A percentile compares a stretch with the other conserved stretches of the same genome.
These are phyloP conservation scores for Pharmacophagus antenor DNA, from an alignment of 2,888 invertebrate genomes.

Conservation along the genomic window DNA sequence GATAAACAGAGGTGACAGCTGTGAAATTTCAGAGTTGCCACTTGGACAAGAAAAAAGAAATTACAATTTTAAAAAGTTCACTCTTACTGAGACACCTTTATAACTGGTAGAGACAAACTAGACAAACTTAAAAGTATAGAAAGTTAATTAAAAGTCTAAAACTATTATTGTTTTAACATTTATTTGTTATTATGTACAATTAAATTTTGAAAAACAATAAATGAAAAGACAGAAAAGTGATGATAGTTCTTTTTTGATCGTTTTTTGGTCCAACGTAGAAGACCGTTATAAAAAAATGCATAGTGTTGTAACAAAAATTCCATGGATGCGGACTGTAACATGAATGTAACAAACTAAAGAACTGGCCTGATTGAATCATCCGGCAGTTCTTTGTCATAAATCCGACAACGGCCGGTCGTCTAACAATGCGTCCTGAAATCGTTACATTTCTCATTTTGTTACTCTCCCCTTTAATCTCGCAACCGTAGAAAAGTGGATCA, in stretches of 20 bases:
- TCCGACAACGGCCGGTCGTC: conserved; percentile 76
- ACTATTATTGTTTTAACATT: neutral
- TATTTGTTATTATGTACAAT: too few species aligned
- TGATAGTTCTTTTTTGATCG: neutral
- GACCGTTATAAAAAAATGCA: conserved; percentile 19
- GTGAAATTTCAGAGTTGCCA: too few species aligned
- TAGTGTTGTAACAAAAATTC: conserved; percentile 67
- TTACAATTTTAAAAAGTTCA: too few species aligned
- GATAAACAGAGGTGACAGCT: too few species aligned
- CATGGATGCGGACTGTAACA: conserved; percentile 64
- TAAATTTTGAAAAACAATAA: neutral
- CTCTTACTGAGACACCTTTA: too few species aligned
- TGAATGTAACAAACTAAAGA: conserved; percentile 80
- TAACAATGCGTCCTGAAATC: conserved; percentile 80
- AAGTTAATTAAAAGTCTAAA: neutral
- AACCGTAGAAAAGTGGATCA: conserved; percentile 80
- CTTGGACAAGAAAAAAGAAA: too few species aligned
- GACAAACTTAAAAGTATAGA: too few species aligned
- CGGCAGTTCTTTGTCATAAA: conserved; percentile 80
- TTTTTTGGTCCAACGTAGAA: neutral
- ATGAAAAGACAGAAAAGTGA: neutral
- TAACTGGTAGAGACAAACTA: too few species aligned
- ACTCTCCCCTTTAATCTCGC: conserved; percentile 80
- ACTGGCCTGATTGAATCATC: conserved; percentile 79
- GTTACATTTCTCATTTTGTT: conserved; percentile 81